These are phyloP conservation scores for Liolophura sinensis DNA, from an alignment of 1,140 invertebrate genomes.

Conservation along the genomic window DNA sequence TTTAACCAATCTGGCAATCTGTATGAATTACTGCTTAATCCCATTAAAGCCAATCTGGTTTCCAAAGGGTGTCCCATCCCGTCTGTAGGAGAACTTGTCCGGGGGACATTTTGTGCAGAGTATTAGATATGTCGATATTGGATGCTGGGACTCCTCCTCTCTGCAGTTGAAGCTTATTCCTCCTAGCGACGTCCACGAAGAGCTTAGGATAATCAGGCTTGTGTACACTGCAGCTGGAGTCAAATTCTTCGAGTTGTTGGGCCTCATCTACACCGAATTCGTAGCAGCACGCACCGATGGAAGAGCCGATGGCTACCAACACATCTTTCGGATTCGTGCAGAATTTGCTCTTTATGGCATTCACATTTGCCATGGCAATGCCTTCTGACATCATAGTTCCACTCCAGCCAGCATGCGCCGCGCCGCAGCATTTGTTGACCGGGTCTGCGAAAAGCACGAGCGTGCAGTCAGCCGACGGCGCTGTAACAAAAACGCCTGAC, in stretches of 20 bases:
- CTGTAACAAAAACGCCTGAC: constrained; percentile 23
- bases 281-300: constrained; percentile 22
- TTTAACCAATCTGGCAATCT: too few species aligned
- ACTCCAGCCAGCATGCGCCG: constrained; percentile 33
- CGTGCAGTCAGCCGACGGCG: constrained; percentile 36
- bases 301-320: constrained; percentile 29
- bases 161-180: constrained; percentile 25
- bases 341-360: constrained; percentile 20
- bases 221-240: constrained; percentile 8
- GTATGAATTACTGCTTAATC: constrained; percentile 4
- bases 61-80: constrained; percentile 34
- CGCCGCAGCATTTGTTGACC: constrained; percentile 20
- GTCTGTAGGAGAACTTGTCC: constrained; percentile 25
- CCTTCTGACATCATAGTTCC: constrained; percentile 21
- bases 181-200: constrained; percentile 15
- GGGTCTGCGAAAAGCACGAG: constrained; percentile 35
- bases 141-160: constrained; percentile 21
- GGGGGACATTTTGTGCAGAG: constrained; percentile 29
- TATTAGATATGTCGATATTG: constrained; percentile 23
- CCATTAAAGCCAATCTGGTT: constrained; percentile 37
- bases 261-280: constrained; percentile 18
- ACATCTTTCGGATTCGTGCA: constrained; percentile 20
- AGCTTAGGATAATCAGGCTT: constrained; percentile 10
- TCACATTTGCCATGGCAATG: constrained; percentile 19
- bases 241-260: constrained; percentile 17